Evolutionary conservation across 2,888 invertebrate genomes (phyloP).

Genomic region (Campoplex capitator): DNA sequence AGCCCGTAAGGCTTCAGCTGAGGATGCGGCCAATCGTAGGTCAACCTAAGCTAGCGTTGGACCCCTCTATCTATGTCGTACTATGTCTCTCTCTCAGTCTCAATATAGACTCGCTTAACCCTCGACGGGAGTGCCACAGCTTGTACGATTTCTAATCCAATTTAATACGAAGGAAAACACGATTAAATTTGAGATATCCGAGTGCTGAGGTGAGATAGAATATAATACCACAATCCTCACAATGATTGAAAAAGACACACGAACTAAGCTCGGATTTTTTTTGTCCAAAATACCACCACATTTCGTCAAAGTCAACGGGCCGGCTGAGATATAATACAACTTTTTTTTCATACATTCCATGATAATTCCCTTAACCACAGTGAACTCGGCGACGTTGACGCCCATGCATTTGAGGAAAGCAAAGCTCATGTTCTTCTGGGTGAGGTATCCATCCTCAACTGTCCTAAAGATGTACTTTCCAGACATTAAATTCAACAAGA

Average conservation of each 20-base stretch:
- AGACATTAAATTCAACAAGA: slow-evolving; percentile 99
- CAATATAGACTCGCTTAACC: slow-evolving; percentile 50
- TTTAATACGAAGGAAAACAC: slow-evolving; percentile 82
- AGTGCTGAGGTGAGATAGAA: slow-evolving; percentile 59
- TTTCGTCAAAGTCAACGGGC: slow-evolving; percentile 1
- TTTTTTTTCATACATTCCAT: slow-evolving; percentile 40
- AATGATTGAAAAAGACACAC: slow-evolving; percentile 20
- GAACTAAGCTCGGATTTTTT: background rate
- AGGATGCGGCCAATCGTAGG: slow-evolving; percentile 84
- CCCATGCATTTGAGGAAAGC: slow-evolving; percentile 99
- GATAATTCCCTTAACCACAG: slow-evolving; percentile 91
- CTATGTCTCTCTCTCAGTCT: slow-evolving; percentile 47
- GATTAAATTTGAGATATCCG: slow-evolving; percentile 81
- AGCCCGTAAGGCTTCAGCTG: slow-evolving; percentile 84
- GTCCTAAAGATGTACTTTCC: slow-evolving; percentile 99
- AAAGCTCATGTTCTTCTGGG: slow-evolving; percentile 99
- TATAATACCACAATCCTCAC: slow-evolving; percentile 27
- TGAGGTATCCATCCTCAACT: slow-evolving; percentile 99
- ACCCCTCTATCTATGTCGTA: slow-evolving; percentile 64
- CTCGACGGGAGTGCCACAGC: slow-evolving; percentile 77
- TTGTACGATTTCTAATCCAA: slow-evolving; percentile 85
- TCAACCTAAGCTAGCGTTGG: slow-evolving; percentile 79
- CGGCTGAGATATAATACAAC: background rate
- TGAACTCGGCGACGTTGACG: slow-evolving; percentile 98
- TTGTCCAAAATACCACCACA: slow-evolving; percentile 29